A percentile compares a stretch with the other conserved stretches of the same genome.
Conservation (phyloP, 2,113 vertebrate genomes). For the Varanus salvator region DNA sequence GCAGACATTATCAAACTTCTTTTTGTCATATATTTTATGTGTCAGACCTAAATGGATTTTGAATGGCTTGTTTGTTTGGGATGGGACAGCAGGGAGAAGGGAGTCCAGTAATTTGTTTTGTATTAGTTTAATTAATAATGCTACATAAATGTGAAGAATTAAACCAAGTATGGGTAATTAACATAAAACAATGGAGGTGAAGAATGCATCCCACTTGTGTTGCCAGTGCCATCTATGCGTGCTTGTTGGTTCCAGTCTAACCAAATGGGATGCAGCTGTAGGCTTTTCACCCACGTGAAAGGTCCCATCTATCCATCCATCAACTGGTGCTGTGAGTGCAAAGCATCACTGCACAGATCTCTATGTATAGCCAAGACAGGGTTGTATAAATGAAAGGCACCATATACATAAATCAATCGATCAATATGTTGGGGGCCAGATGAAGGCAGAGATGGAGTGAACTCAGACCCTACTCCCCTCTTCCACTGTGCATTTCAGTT, state of each 20-base stretch:
- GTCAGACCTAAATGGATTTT: constrained; percentile 21
- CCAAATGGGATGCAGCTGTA: background rate
- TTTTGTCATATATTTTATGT: background rate
- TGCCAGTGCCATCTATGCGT: background rate
- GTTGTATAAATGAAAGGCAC: too few relatives aligned
- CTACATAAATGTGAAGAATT: background rate
- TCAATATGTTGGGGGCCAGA: background rate
- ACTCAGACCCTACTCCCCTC: background rate
- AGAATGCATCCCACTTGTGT: background rate
- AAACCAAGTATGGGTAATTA: background rate
- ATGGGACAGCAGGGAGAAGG: too few relatives aligned
- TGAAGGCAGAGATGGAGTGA: background rate
- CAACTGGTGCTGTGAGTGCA: background rate
- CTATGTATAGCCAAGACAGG: background rate
- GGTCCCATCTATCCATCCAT: background rate
- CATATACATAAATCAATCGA: background rate
- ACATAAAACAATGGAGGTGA: background rate
- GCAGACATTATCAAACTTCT: background rate
- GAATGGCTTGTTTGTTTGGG: constrained; percentile 11
- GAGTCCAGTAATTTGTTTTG: background rate
- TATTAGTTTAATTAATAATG: constrained; percentile 13
- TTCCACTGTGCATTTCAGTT: too few relatives aligned
- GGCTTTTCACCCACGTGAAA: background rate
- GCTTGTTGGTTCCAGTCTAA: background rate
- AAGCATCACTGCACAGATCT: background rate